A percentile compares a stretch with the other conserved stretches of the same genome.
Conservation (phyloP, 2,888 invertebrate genomes). For the Pemphredon lugubris region DNA sequence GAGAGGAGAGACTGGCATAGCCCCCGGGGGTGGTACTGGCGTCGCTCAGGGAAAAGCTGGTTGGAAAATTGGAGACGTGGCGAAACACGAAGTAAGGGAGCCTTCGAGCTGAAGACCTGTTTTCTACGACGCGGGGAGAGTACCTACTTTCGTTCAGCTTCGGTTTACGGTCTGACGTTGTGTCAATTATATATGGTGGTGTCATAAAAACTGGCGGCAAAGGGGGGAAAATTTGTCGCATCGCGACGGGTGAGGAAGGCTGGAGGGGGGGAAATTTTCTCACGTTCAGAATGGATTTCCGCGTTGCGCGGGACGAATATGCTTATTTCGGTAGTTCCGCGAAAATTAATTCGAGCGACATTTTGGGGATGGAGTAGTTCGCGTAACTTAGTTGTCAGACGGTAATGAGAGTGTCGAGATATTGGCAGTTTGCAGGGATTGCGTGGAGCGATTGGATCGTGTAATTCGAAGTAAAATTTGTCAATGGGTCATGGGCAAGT, state of each 20-base stretch:
- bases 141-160: slow-evolving; percentile 30
- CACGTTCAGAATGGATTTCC: neutral
- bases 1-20: slow-evolving; percentile 19
- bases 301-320: too few relatives aligned
- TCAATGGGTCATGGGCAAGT: too few relatives aligned
- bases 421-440: too few relatives aligned
- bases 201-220: slow-evolving; percentile 1
- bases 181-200: slow-evolving; percentile 36
- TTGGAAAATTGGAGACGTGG: slow-evolving; percentile 65
- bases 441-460: too few relatives aligned
- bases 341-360: too few relatives aligned
- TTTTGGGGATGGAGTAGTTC: too few relatives aligned
- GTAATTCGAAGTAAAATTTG: too few relatives aligned
- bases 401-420: too few relatives aligned
- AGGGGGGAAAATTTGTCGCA: too few relatives aligned
- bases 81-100: slow-evolving; percentile 52
- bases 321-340: too few relatives aligned
- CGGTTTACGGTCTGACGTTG: slow-evolving; percentile 33
- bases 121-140: slow-evolving; percentile 25
- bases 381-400: too few relatives aligned
- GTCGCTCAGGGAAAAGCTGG: slow-evolving; percentile 43
- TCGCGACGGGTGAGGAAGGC: neutral
- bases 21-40: slow-evolving; percentile 34
- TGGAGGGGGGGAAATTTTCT: neutral
- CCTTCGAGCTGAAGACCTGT: slow-evolving; percentile 29